phyloP scores from a whole-genome alignment of 1,140 invertebrate genomes.

The Psix sp. region DNA sequence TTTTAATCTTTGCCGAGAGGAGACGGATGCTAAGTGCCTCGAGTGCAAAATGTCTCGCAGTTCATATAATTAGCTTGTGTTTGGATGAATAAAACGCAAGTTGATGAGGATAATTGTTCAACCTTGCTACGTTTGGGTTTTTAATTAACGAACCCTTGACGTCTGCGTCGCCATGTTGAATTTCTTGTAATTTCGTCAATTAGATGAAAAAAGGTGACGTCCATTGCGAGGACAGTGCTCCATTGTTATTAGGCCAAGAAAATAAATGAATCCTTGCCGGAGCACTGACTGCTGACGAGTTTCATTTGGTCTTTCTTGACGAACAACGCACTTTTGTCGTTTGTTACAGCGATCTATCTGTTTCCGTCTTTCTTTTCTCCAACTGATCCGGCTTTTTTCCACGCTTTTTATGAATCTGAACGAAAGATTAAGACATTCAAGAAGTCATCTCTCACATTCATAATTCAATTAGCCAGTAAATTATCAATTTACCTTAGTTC shows the following conservation, averaged over 20 bases:
- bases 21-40: too few relatives aligned
- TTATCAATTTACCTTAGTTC: too few relatives aligned
- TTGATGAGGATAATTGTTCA: too few relatives aligned
- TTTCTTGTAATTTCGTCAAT: slow-evolving; percentile 49
- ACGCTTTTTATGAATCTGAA: too few relatives aligned
- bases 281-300: slow-evolving; percentile 28
- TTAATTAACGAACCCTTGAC: too few relatives aligned
- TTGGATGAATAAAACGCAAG: too few relatives aligned
- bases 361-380: slow-evolving; percentile 11
- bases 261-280: slow-evolving; percentile 45
- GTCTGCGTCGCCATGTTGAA: neutral
- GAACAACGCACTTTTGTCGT: slow-evolving; percentile 34
- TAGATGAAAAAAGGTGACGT: slow-evolving; percentile 30
- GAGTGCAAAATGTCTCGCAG: too few relatives aligned
- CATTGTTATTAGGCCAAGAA: slow-evolving; percentile 43
- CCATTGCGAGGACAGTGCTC: slow-evolving; percentile 15
- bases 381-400: slow-evolving; percentile 8
- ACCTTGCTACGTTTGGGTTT: too few relatives aligned
- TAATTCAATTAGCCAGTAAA: too few relatives aligned
- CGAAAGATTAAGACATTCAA: neutral
- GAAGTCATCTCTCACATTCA: too few relatives aligned
- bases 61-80: too few relatives aligned
- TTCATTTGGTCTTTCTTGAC: slow-evolving; percentile 30
- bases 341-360: slow-evolving; percentile 20
- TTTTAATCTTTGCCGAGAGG: too few relatives aligned